Percentiles rank a stretch among this genome's conserved stretches.
phyloP scores from a whole-genome alignment of 2,888 invertebrate species.

The Griposia aprilina region DNA sequence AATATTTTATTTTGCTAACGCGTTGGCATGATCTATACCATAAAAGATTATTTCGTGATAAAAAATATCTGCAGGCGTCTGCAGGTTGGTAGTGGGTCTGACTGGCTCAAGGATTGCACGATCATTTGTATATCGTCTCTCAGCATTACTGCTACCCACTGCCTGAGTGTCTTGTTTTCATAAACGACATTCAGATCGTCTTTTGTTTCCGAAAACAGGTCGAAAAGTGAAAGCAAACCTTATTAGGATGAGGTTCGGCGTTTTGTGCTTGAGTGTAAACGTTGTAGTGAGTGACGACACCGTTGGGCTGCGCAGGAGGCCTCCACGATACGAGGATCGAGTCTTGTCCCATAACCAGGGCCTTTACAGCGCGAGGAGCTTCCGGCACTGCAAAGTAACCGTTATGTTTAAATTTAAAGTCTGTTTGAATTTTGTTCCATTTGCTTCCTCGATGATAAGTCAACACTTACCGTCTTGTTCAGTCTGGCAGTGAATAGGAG shows the following conservation, averaged over 20 bases:
- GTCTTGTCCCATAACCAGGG: conserved; percentile 97
- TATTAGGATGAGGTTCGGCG: conserved; percentile 93
- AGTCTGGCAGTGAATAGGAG: conserved; percentile 97
- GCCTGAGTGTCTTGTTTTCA: neutral
- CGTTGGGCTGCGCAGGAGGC: conserved; percentile 97
- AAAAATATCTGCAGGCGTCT: too few relatives aligned
- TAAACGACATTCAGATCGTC: neutral
- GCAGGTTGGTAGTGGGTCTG: neutral
- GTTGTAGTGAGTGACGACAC: conserved; percentile 97
- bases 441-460: neutral
- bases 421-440: neutral
- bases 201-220: neutral
- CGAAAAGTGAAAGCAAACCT: conserved; percentile 83
- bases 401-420: neutral
- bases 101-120: too few relatives aligned
- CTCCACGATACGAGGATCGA: conserved; percentile 98
- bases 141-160: neutral
- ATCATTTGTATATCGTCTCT: neutral
- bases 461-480: conserved; percentile 96
- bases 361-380: conserved; percentile 97
- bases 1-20: neutral
- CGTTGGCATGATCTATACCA: neutral
- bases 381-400: conserved; percentile 93
- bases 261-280: conserved; percentile 96
- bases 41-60: neutral